phyloP scores from a whole-genome alignment of 2,797 vertebrate species.

The Myripristis murdjan region DNA sequence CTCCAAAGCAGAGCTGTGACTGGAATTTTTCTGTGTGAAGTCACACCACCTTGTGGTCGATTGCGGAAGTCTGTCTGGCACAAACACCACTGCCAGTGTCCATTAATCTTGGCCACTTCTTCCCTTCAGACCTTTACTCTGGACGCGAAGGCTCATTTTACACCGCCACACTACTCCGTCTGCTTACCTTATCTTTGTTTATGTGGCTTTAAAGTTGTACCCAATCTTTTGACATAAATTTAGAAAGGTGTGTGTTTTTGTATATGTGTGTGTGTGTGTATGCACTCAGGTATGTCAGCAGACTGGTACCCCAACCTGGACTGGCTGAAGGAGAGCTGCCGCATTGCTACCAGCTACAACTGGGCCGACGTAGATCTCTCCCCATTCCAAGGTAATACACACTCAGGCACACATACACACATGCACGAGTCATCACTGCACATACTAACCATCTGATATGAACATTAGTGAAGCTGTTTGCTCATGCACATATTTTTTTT shows the following conservation, averaged over 20 bases:
- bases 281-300: constrained; percentile 78
- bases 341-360: constrained; percentile 92
- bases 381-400: constrained; percentile 80
- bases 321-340: constrained; percentile 92
- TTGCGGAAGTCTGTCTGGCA: constrained; percentile 12
- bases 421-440: constrained; percentile 22
- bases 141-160: neutral
- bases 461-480: constrained; percentile 49
- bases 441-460: constrained; percentile 34
- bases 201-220: neutral
- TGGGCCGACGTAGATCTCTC: constrained; percentile 92
- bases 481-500: constrained; percentile 1
- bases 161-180: too few species aligned
- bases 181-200: neutral
- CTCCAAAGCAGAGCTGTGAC: constrained; percentile 33
- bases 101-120: constrained; percentile 1
- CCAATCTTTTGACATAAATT: neutral
- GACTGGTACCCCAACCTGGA: constrained; percentile 93
- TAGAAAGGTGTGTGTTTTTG: constrained; percentile 8
- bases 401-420: constrained; percentile 9
- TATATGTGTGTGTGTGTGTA: constrained; percentile 18
- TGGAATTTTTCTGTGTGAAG: constrained; percentile 41
- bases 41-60: constrained; percentile 73
- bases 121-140: neutral
- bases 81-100: neutral